phyloP scores from a whole-genome alignment of 2,113 vertebrate genomes.

The Forbesichthys agassizii region DNA sequence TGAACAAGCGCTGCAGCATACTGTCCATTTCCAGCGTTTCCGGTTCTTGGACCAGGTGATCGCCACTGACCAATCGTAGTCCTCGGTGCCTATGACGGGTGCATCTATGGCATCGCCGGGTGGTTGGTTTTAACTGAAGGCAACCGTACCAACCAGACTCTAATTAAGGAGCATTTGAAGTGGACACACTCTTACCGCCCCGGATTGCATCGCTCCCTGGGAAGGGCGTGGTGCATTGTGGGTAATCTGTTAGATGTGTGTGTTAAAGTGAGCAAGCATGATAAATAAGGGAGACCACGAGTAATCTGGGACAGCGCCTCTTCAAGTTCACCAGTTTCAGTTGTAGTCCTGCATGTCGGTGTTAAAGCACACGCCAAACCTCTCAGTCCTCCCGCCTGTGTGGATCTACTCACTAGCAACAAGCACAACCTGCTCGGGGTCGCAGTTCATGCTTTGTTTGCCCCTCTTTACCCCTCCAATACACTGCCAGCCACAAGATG shows the following conservation, averaged over 20 bases:
- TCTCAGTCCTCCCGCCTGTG: constrained; percentile 27
- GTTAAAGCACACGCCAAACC: constrained; percentile 64
- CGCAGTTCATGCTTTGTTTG: constrained; percentile 4
- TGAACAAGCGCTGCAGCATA: constrained; percentile 91
- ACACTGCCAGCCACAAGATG: constrained; percentile 66
- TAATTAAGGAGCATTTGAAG: constrained; percentile 22
- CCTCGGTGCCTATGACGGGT: constrained; percentile 23
- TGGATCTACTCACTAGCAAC: constrained; percentile 38
- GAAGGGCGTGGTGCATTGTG: constrained; percentile 14
- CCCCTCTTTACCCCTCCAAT: constrained; percentile 13
- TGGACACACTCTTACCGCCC: constrained; percentile 37
- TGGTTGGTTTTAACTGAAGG: constrained; percentile 36
- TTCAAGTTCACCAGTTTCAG: constrained; percentile 34
- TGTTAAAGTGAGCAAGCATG: constrained; percentile 48
- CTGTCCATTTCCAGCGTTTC: constrained; percentile 83
- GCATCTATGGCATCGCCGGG: background rate
- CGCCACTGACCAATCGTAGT: constrained; percentile 32
- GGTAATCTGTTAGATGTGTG: constrained; percentile 9
- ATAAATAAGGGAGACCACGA: constrained; percentile 16
- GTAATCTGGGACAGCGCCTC: constrained; percentile 33
- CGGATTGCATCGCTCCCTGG: constrained; percentile 22
- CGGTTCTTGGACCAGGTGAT: constrained; percentile 86
- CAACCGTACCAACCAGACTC: constrained; percentile 15
- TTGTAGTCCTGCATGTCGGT: constrained; percentile 70
- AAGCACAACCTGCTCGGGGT: constrained; percentile 63